Evolutionary conservation across 2,888 invertebrate genomes (phyloP).

Genomic region (Rotaria socialis): DNA sequence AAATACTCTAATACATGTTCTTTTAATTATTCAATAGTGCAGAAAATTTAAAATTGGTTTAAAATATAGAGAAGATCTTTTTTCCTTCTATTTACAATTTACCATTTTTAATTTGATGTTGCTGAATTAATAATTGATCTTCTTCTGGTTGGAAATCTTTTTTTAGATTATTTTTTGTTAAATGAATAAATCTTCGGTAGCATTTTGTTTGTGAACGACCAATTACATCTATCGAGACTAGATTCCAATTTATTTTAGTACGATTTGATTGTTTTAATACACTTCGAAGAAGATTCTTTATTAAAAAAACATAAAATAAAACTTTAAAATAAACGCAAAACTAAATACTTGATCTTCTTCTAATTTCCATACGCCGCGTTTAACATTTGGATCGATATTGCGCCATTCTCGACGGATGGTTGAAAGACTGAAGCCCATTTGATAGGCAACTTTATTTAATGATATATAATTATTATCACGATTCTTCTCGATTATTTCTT

Average conservation of each 20-base stretch:
- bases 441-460: conserved; percentile 11
- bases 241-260: neutral
- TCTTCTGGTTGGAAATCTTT: neutral
- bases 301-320: neutral
- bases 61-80: too few species aligned
- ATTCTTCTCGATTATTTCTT: neutral
- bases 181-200: neutral
- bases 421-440: neutral
- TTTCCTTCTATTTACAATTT: too few species aligned
- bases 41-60: too few species aligned
- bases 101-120: conserved; percentile 6
- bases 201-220: conserved; percentile 20
- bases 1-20: too few species aligned
- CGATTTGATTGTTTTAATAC: conserved; percentile 18
- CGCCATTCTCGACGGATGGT: neutral
- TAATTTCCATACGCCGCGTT: conserved; percentile 17
- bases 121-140: neutral
- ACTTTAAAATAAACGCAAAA: too few species aligned
- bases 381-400: neutral
- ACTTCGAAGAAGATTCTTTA: neutral
- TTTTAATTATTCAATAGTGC: too few species aligned
- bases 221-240: neutral
- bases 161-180: neutral
- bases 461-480: neutral
- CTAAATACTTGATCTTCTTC: conserved; percentile 36